Evolutionary conservation across 2,113 vertebrate species (phyloP).

Genomic region (Peucedramus taeniatus): DNA sequence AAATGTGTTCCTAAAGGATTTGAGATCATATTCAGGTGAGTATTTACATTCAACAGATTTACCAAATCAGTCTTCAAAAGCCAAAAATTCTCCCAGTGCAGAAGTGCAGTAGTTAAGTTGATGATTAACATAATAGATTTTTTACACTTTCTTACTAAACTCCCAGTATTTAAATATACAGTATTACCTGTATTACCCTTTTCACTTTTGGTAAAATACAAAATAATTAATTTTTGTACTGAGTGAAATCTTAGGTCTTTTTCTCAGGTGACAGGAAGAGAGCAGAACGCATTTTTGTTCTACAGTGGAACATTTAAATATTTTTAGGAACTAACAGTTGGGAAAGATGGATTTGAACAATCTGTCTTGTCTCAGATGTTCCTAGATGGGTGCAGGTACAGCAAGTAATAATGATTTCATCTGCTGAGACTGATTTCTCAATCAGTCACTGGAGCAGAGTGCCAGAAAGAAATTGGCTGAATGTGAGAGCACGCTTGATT

Average conservation of each 20-base stretch:
- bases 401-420: neutral
- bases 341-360: neutral
- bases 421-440: constrained; percentile 38
- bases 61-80: neutral
- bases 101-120: neutral
- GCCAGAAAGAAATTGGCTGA: constrained; percentile 17
- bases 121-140: neutral
- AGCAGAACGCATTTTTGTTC: neutral
- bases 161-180: neutral
- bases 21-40: neutral
- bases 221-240: neutral
- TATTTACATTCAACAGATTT: neutral
- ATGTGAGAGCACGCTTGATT: neutral
- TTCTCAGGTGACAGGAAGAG: neutral
- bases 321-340: neutral
- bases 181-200: neutral
- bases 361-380: constrained; percentile 30
- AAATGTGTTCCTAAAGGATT: neutral
- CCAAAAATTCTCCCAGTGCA: neutral
- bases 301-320: neutral
- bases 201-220: neutral
- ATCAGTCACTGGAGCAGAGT: constrained; percentile 2
- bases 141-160: neutral
- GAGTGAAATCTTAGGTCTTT: neutral
- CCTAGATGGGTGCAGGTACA: constrained; percentile 29